Evolutionary conservation across 2,797 vertebrate species (phyloP), one percentile per base, ranked within the genome.

Genomic region (Mormyrops attenuatus): DNA sequence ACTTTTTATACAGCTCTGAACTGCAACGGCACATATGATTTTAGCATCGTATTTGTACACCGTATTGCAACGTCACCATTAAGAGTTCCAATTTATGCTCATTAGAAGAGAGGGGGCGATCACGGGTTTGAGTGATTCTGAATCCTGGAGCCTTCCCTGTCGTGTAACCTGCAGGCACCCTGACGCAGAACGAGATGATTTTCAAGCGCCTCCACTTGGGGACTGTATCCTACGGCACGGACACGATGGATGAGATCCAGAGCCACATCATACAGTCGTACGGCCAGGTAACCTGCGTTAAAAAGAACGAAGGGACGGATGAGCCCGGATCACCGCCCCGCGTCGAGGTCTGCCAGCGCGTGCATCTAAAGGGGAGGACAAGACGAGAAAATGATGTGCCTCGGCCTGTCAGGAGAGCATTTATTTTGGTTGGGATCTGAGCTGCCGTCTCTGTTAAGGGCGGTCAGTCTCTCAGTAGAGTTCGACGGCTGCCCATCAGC

Each of bases 211-310:
- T 97, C 41, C 96, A 97, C 90, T 93, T 96, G 89, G 96, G 96
- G 34, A 97, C 96, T 0, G 96, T 96, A 1, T 99, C 98, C 50
- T 99, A 99, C 0, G 98, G 98, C 90, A 97, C 95, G 0, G 98
- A 99, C 94, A 99, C 98, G 15, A 99, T 99, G 98, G 98, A 99
- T 63, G 98, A 99, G 95, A 99, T 99, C 89, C 98, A 99, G 93
- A 97, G 92, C 94, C 98, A 98, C 91, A 95, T 99, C 47, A 82
- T 95, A 82, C 96, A 94, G 91, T 97, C 97, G 0, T 98, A 98
- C 0, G 93, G 96, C 82, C 97, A 97, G 97, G 98, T 98, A 93
- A 94, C 60, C 26, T 69, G 53, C 41, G 22, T n/a, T 57, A 4
- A 15, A 44, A 47, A 5, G 66, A 34, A 15, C 26, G 11, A 5